These are phyloP conservation scores for Muschampia plurimacula DNA, from an alignment of 2,888 invertebrate species.

Conservation along the genomic window DNA sequence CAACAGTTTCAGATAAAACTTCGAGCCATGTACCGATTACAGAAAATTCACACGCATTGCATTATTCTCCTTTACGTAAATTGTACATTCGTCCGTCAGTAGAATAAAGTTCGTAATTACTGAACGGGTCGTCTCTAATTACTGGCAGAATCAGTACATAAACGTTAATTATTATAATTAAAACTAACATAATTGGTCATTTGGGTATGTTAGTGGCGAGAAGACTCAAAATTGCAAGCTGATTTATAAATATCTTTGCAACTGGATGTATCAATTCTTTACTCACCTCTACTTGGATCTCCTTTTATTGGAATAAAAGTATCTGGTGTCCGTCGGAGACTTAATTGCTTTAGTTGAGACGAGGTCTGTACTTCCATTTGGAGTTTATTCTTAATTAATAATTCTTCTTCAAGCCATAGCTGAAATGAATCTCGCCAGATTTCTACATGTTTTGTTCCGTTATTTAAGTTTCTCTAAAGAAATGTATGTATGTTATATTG, in stretches of 20 bases:
- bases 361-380: no score
- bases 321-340: no score
- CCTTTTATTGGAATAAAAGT: no score
- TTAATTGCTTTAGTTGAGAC: no score
- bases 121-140: not conserved
- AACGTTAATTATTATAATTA: slow-evolving; percentile 8
- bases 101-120: slow-evolving; percentile 1
- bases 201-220: not conserved
- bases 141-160: not conserved
- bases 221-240: not conserved
- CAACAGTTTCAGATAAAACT: slow-evolving; percentile 9
- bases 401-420: no score
- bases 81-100: not conserved
- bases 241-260: no score
- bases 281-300: no score
- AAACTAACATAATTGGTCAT: not conserved
- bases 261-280: not conserved
- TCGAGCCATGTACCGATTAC: not conserved
- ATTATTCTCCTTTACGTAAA: slow-evolving; percentile 2
- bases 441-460: no score
- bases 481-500: no score
- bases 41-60: slow-evolving; percentile 9
- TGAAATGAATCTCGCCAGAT: no score
- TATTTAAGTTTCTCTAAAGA: no score
- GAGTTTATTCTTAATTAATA: no score